Base-by-base conservation (phyloP, 2,888 invertebrate species). In the Drosophila diplacantha region DNA sequence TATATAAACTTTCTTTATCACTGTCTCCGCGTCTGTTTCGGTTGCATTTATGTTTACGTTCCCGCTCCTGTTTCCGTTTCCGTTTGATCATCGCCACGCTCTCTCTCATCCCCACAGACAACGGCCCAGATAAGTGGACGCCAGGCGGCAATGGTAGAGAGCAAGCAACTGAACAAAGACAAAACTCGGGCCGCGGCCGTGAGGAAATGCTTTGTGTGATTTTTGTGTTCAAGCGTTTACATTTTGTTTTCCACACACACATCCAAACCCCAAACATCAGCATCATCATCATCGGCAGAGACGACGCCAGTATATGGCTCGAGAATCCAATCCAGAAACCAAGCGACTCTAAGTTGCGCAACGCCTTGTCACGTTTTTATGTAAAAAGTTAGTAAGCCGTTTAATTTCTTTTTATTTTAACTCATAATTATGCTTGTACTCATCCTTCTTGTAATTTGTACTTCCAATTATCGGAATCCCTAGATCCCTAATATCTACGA, bases 81-180 rank as follows among this genome's bases (percentile, higher is more conserved):
- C 49, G 63, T 76, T 74, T 71, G 82, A 65, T 83, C 57, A 71
- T 79, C 71, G 57, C 68, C 68, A 65, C 71, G 39, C 57, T 50
- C 60, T 71, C 41, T 71, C 52, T 69, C 72, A 64, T 73, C 59
- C 69, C 73, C 53, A 85, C 85, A 87, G 87, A 85, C 87, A 88
- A 87, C 80, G 87, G 87, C 87, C 87, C 85, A 88, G 87, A 84
- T 87, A 87, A 87, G 82, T 85, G 86, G 88, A 86, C 85, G 88
- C 85, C 85, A 74, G 68, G 38, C 64, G 57, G 59, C 73, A 73
- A 64, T 60, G 75, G 74, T 71, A 71, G 76, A 69, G 72, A 69
- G 58, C 83, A 82, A 84, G 84, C 78, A 80, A 78, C 83, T 83
- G 83, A 79, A 79, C 78, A 84, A 84, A 77, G 56, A 67, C 64